Conservation (phyloP, 2,888 invertebrate species). For the Mechanitis messenoides region DNA sequence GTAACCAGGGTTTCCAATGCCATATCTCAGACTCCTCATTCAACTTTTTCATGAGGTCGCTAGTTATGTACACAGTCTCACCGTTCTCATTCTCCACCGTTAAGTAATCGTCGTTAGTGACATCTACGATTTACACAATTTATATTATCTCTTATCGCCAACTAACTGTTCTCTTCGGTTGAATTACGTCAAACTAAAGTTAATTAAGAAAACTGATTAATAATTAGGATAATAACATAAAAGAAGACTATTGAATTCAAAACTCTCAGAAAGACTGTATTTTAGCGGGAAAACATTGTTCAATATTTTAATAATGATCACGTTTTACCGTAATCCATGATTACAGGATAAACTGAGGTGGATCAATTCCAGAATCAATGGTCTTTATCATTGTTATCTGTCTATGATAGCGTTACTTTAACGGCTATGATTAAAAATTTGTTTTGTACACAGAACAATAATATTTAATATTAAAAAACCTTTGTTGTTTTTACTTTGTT, state of each 20-base stretch:
- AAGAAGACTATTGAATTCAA: slow-evolving; percentile 8
- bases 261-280: slow-evolving; percentile 17
- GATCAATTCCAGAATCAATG: slow-evolving; percentile 22
- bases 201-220: slow-evolving; percentile 2
- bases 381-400: slow-evolving; percentile 25
- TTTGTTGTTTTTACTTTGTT: no score
- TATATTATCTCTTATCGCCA: slow-evolving; percentile 4
- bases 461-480: no score
- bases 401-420: slow-evolving; percentile 10
- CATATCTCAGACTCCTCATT: slow-evolving; percentile 49
- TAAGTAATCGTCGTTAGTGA: slow-evolving; percentile 36
- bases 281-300: slow-evolving; percentile 14
- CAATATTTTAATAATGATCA: slow-evolving; percentile 6
- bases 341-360: slow-evolving; percentile 12
- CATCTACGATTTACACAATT: slow-evolving; percentile 39
- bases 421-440: not conserved
- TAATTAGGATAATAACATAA: not conserved
- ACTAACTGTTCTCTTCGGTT: slow-evolving; percentile 3
- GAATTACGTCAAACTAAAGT: slow-evolving; percentile 1
- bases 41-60: slow-evolving; percentile 48
- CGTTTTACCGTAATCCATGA: slow-evolving; percentile 9
- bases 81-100: slow-evolving; percentile 47
- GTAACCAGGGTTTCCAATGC: slow-evolving; percentile 69
- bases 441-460: no score
- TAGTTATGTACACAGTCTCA: slow-evolving; percentile 46